These are phyloP conservation scores for Drosophila serrata DNA, from an alignment of 1,140 invertebrate species.

Conservation along the genomic window DNA sequence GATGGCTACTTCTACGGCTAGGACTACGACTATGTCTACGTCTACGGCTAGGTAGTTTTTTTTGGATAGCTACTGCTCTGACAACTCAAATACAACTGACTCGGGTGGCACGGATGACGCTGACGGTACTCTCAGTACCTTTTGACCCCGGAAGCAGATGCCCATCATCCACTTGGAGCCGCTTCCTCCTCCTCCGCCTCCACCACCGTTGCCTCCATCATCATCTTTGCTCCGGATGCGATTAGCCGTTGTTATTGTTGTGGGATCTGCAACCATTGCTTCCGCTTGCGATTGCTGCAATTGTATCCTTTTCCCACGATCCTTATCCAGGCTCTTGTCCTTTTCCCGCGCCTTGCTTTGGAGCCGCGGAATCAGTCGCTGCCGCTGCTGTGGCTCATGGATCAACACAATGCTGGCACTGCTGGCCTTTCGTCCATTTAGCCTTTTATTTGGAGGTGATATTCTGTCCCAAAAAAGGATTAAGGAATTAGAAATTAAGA, in stretches of 20 bases:
- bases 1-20: conserved; percentile 54
- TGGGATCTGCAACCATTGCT: conserved; percentile 3
- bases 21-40: conserved; percentile 43
- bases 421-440: conserved; percentile 57
- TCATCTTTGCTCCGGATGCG: conserved; percentile 58
- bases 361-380: conserved; percentile 47
- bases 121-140: conserved; percentile 85
- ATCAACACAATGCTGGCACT: conserved; percentile 67
- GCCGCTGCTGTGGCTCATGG: conserved; percentile 59
- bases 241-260: conserved; percentile 11
- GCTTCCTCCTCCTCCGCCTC: not conserved
- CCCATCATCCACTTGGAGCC: conserved; percentile 73
- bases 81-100: conserved; percentile 86
- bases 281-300: conserved; percentile 9
- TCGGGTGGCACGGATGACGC: conserved; percentile 84
- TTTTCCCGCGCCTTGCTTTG: conserved; percentile 47
- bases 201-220: not conserved
- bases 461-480: conserved; percentile 19
- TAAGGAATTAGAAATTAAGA: no score
- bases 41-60: conserved; percentile 51
- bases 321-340: conserved; percentile 3
- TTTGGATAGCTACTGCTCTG: conserved; percentile 79
- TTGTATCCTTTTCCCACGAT: not conserved
- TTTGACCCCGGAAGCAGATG: conserved; percentile 84
- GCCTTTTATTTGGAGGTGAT: conserved; percentile 55